Conservation (phyloP, 2,888 invertebrate species). For the Synanthedon vespiformis region DNA sequence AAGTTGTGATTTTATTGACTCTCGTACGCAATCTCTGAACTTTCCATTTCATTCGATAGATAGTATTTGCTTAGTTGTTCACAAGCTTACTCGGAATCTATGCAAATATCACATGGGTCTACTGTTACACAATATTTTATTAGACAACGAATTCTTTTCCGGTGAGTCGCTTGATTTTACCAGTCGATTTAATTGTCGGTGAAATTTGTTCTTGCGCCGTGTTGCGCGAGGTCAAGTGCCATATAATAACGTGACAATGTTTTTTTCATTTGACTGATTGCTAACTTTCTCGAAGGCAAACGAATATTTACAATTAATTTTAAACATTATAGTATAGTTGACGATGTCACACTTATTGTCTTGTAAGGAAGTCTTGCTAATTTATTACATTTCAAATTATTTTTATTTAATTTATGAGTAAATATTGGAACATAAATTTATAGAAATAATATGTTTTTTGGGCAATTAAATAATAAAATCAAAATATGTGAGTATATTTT, state of each 20-base stretch:
- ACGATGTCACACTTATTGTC: too few species aligned
- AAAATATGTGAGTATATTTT: too few species aligned
- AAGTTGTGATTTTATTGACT: not conserved
- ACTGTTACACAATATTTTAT: slow-evolving; percentile 6
- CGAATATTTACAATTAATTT: too few species aligned
- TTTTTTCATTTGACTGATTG: not conserved
- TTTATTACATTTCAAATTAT: too few species aligned
- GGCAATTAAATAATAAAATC: too few species aligned
- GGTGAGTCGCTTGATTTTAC: slow-evolving; percentile 11
- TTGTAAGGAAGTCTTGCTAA: too few species aligned
- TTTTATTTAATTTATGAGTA: too few species aligned
- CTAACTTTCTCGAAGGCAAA: not conserved
- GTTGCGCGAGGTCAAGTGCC: slow-evolving; percentile 8
- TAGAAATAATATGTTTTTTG: too few species aligned
- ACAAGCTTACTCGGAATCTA: slow-evolving; percentile 14
- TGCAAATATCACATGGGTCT: slow-evolving; percentile 14
- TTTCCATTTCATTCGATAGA: slow-evolving; percentile 13
- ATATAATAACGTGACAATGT: not conserved
- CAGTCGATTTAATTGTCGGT: slow-evolving; percentile 21
- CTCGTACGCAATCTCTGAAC: slow-evolving; percentile 12
- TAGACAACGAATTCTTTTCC: slow-evolving; percentile 2
- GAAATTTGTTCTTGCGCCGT: slow-evolving; percentile 14
- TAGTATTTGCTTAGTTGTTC: slow-evolving; percentile 15
- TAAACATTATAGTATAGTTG: too few species aligned
- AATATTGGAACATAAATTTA: too few species aligned